These are phyloP conservation scores for Chirona hameri DNA, from an alignment of 2,888 invertebrate species.

Conservation along the genomic window DNA sequence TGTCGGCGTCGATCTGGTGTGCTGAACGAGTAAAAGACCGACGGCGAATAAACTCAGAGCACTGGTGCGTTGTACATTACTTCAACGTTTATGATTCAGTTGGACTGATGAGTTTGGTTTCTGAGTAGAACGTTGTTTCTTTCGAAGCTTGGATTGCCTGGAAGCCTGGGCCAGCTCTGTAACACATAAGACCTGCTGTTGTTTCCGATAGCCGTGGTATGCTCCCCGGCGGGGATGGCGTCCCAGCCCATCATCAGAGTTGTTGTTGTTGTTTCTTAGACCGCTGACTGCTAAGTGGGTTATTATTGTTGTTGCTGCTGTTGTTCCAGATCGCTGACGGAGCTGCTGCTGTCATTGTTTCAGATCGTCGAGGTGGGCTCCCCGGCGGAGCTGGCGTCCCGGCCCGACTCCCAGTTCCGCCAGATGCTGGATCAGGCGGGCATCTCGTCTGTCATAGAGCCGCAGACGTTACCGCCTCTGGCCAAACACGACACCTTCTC, in stretches of 20 bases:
- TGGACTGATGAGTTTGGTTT: background rate
- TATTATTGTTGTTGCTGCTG: too few species aligned
- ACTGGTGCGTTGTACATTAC: background rate
- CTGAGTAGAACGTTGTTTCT: too few species aligned
- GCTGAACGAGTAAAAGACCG: background rate
- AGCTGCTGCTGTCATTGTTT: background rate
- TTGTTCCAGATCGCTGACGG: too few species aligned
- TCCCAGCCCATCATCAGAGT: too few species aligned
- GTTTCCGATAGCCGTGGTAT: too few species aligned
- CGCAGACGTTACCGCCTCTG: conserved; percentile 1
- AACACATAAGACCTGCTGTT: too few species aligned
- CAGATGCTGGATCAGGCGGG: conserved; percentile 36
- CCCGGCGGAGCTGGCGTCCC: conserved; percentile 34
- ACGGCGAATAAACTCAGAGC: background rate
- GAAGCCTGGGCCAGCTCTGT: too few species aligned
- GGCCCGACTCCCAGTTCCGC: conserved; percentile 35
- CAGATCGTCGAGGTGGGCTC: conserved; percentile 39
- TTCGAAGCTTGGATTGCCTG: too few species aligned
- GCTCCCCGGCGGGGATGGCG: too few species aligned
- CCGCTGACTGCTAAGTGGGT: too few species aligned
- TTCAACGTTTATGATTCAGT: background rate
- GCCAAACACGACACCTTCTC: background rate
- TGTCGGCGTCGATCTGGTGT: background rate
- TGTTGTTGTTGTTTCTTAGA: too few species aligned
- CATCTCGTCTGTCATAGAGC: conserved; percentile 30